Evolutionary conservation across 2,797 vertebrate genomes (phyloP), one percentile per base, ranked within the genome.

Genomic region (Mustela erminea): DNA sequence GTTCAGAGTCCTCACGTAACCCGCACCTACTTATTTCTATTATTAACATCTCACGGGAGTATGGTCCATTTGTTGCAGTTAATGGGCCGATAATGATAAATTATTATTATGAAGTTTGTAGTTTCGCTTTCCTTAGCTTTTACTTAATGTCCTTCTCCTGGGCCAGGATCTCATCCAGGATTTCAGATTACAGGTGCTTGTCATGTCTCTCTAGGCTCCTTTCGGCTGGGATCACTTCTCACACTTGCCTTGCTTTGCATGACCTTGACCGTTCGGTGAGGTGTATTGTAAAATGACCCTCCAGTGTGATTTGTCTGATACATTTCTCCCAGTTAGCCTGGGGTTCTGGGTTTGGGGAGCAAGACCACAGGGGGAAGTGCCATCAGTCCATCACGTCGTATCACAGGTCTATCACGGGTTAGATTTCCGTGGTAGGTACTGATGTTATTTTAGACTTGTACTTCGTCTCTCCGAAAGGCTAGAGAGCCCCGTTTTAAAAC

Each of bases 11-110:
- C 80, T 94, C 68, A 41, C 21, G 6, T 80, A 49, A 62, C 70
- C 23, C 5, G 11, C 27, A 74, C 41, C 66, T 62, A 68, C 60
- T 86, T 93, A 43, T 43, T 93, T 92, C 84, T 95, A 29, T 89
- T 93, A 90, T 95, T 97, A 96, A 64, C 70, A 58, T 87, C 83
- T 93, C 70, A 86, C 64, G 21, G 74, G 46, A 85, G 70, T 58
- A 43, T 2, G 58, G 74, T 86, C 60, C 92, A 84, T 94, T 98
- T 93, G 75, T 95, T 92, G 82, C n/a, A 87, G 80, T 87, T 93
- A 93, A 96, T 97, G 95, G 92, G 21, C 83, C 80, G 27, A 7
- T 87, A 70, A 32, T 82, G 92, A 90, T 94, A 82, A 94, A 92
- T 95, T 58, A 85, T 84, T 92, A 41, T 46, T 88, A 78, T 5